These are phyloP conservation scores for Brachycybe producta DNA, from an alignment of 2,888 invertebrate species.

Conservation along the genomic window DNA sequence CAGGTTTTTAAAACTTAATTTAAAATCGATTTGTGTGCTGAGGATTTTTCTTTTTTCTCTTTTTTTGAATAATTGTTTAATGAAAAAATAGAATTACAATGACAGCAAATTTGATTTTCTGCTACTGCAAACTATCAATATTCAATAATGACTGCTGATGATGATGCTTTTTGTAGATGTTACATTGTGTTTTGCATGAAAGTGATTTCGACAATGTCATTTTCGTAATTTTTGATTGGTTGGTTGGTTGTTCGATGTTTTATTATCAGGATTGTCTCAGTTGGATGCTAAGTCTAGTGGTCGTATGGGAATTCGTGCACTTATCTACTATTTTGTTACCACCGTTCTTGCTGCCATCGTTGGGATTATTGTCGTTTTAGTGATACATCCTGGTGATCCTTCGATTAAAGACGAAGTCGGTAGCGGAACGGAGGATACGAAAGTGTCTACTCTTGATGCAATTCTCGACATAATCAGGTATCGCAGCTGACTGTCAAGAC, in stretches of 20 bases:
- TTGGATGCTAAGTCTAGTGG: constrained; percentile 50
- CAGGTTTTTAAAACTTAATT: constrained; percentile 36
- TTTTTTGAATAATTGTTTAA: too few species aligned
- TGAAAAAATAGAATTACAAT: too few species aligned
- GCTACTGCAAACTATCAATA: too few species aligned
- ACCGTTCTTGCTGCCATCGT: constrained; percentile 50
- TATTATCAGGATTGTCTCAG: constrained; percentile 50
- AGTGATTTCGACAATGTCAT: too few species aligned
- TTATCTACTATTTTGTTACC: constrained; percentile 50
- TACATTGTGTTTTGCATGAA: too few species aligned
- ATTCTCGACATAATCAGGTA: constrained; percentile 47
- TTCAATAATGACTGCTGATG: too few species aligned
- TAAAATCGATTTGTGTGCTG: constrained; percentile 13
- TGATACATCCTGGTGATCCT: constrained; percentile 51
- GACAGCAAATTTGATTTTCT: too few species aligned
- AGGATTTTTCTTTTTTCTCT: constrained; percentile 15
- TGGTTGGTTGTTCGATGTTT: too few species aligned
- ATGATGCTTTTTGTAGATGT: too few species aligned
- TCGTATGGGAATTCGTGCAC: constrained; percentile 48
- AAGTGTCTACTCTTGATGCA: constrained; percentile 44
- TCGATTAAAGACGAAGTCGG: constrained; percentile 28
- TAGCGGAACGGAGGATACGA: constrained; percentile 25
- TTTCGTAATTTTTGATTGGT: too few species aligned
- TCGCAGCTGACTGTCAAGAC: neutral
- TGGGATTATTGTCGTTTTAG: constrained; percentile 48